Percentiles rank a stretch among this genome's conserved stretches.
These are phyloP conservation scores for Pseudochirops corinnae DNA, from an alignment of 2,797 vertebrate species.

Conservation along the genomic window DNA sequence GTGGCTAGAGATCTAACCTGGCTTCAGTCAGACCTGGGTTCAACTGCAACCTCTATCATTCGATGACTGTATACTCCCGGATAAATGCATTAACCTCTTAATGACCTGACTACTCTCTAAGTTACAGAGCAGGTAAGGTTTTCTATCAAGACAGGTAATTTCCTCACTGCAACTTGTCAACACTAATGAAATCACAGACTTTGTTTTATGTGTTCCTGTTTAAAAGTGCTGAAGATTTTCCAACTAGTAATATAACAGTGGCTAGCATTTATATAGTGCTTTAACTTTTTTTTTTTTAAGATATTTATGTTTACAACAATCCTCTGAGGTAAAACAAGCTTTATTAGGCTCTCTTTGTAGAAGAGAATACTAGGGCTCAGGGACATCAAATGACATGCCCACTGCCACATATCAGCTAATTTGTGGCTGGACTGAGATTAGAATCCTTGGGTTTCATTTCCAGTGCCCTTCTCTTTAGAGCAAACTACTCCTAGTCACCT, in stretches of 20 bases:
- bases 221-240: background rate
- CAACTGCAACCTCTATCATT: background rate
- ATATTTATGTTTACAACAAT: background rate
- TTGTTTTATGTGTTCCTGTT: background rate
- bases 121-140: background rate
- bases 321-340: background rate
- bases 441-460: background rate
- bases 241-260: background rate
- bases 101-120: background rate
- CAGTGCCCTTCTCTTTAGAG: background rate
- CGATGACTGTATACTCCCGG: background rate
- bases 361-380: background rate
- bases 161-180: background rate
- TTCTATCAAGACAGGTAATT: background rate
- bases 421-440: background rate
- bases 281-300: background rate
- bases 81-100: too few species aligned
- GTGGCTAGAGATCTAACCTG: background rate
- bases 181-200: background rate
- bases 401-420: background rate
- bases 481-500: background rate
- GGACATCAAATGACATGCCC: background rate
- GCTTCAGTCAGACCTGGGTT: too few species aligned
- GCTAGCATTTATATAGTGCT: background rate
- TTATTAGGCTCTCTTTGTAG: background rate